Base-by-base conservation (phyloP, 2,113 vertebrate species). In the Stigmatopora argus region DNA sequence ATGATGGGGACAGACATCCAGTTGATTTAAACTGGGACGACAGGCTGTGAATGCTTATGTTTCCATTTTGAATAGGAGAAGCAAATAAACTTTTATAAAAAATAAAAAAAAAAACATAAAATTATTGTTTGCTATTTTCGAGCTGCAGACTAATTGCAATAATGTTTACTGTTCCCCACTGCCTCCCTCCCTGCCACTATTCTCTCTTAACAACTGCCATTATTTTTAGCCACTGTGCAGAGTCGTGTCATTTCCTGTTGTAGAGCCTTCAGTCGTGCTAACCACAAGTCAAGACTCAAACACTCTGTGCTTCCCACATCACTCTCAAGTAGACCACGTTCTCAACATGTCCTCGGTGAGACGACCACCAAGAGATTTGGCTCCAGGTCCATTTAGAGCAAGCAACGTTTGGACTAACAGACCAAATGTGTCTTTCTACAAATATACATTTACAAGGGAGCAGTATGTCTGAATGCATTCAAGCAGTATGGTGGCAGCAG, bases 191-290 rank as follows among this genome's bases (percentile, higher is more conserved):
- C 26, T 31, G 26, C 26, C 73, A 72, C 80, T 73, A 75, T 86
- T 89, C 89, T 85, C 79, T 85, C 84, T 80, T 74, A 88, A 90
- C 89, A 89, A 88, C 84, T 47, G 66, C 64, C 77, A 76, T 88
- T 90, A 90, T 90, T 90, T 90, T 90, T 90, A 90, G 89, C 83
- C 75, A 53, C 62, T 53, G 67, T n/a, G 66, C 75, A 51, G 70
- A 80, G 80, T 89, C 89, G 78, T 81, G 88, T 89, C 84, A 89
- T 87, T 90, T 90, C 88, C 90, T 90, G 88, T 79, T 71, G 80
- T 79, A 80, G 79, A 38, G 51, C 70, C 77, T 0, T 21, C 64
- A 72, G 64, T 61, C 52, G 70, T 67, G 46, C 67, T 13, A 35
- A 72, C 81, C 78, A 77, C 78, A 71, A 77, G 67, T 70, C 52